Conservation (phyloP, 2,113 vertebrate species). For the Istiophorus platypterus region DNA sequence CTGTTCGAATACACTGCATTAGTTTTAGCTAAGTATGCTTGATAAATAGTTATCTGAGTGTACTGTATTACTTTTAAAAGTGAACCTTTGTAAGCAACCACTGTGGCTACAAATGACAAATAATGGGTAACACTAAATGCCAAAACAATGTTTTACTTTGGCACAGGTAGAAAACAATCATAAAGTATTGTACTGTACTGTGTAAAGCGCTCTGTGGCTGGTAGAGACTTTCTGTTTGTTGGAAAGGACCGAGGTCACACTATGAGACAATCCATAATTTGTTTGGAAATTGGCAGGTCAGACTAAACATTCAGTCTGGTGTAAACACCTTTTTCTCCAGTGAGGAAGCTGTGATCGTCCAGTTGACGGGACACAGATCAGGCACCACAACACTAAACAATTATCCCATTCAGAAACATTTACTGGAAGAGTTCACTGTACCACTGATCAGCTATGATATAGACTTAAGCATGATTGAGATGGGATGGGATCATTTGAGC, state of each 20-base stretch:
- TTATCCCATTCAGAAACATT: slow-evolving; percentile 17
- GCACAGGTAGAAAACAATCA: background rate
- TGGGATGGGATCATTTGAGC: background rate
- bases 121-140: background rate
- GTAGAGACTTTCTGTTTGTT: background rate
- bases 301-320: slow-evolving; percentile 23
- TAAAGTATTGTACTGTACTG: background rate
- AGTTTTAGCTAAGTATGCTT: background rate
- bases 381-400: slow-evolving; percentile 2
- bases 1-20: background rate
- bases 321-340: slow-evolving; percentile 38
- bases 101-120: background rate
- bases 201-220: background rate
- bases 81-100: background rate
- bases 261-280: slow-evolving; percentile 2
- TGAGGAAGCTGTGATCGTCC: slow-evolving; percentile 26
- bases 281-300: slow-evolving; percentile 4
- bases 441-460: background rate
- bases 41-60: background rate
- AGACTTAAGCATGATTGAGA: background rate
- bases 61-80: background rate
- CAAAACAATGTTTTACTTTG: background rate
- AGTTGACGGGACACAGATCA: slow-evolving; percentile 18
- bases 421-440: background rate
- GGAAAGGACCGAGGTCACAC: slow-evolving; percentile 7